These are phyloP conservation scores for Diplodus sargus DNA, from an alignment of 2,797 vertebrate genomes.

Conservation along the genomic window DNA sequence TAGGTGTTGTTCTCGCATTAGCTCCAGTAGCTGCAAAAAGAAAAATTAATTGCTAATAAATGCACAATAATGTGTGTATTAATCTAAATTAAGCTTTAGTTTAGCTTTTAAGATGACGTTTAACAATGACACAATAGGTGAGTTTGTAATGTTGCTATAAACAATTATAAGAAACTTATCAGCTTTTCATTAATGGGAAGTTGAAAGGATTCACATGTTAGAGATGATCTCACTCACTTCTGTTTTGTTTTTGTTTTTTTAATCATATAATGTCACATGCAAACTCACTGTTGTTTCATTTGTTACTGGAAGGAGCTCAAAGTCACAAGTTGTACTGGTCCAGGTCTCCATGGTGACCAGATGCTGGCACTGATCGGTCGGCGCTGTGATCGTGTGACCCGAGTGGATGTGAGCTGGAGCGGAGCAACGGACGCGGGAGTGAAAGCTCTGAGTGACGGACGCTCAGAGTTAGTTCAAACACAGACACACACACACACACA, in stretches of 20 bases:
- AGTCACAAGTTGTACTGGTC: constrained; percentile 74
- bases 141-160: too few species aligned
- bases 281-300: not conserved
- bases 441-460: constrained; percentile 61
- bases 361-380: constrained; percentile 66
- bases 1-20: too few species aligned
- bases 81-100: too few species aligned
- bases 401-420: constrained; percentile 77
- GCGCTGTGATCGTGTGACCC: constrained; percentile 65
- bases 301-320: constrained; percentile 68
- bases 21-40: too few species aligned
- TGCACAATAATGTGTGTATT: too few species aligned
- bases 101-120: too few species aligned
- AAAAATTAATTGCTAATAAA: too few species aligned
- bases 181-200: not conserved
- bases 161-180: too few species aligned
- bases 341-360: constrained; percentile 69
- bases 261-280: not conserved
- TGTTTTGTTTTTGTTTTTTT: not conserved
- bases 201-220: not conserved
- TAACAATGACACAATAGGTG: too few species aligned
- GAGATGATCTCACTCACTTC: not conserved
- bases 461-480: constrained; percentile 58
- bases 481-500: too few species aligned
- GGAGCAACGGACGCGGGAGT: constrained; percentile 75